A percentile compares a stretch with the other conserved stretches of the same genome.
Evolutionary conservation across 2,797 vertebrate genomes (phyloP).

Genomic region (Enoplosus armatus): DNA sequence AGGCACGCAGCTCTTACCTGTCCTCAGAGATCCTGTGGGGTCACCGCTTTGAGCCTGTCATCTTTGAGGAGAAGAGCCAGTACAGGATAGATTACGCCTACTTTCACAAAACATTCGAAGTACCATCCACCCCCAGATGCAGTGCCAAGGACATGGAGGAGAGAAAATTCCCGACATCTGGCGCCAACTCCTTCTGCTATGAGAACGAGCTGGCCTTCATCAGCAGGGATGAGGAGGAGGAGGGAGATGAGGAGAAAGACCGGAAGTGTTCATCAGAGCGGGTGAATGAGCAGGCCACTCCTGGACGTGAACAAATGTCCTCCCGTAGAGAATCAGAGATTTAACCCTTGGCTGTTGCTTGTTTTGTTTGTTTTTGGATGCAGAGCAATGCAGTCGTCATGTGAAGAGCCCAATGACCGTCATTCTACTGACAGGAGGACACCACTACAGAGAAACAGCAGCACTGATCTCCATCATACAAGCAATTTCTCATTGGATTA

Average conservation of each 20-base stretch:
- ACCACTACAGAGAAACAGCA: conserved; percentile 35
- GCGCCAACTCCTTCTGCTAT: conserved; percentile 94
- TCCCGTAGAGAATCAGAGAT: conserved; percentile 93
- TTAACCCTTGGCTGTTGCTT: conserved; percentile 79
- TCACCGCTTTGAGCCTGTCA: conserved; percentile 94
- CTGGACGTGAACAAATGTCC: conserved; percentile 87
- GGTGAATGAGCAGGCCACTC: conserved; percentile 82
- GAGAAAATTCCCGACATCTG: conserved; percentile 91
- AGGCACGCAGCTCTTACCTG: conserved; percentile 96
- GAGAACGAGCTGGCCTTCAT: conserved; percentile 97
- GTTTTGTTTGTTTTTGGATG: conserved; percentile 68
- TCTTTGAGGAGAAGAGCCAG: conserved; percentile 95
- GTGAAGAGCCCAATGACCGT: conserved; percentile 71
- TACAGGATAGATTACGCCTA: conserved; percentile 96
- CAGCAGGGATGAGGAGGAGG: conserved; percentile 90
- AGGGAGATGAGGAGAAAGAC: conserved; percentile 78
- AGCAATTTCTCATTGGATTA: conserved; percentile 27
- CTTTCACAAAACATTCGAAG: conserved; percentile 97
- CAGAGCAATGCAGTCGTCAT: conserved; percentile 84
- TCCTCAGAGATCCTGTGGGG: conserved; percentile 96
- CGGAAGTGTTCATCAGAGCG: conserved; percentile 84
- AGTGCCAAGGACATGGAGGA: conserved; percentile 97
- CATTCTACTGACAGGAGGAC: conserved; percentile 67
- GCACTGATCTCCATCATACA: conserved; percentile 17
- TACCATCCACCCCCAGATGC: conserved; percentile 92